Percentiles rank a stretch among this genome's conserved stretches.
phyloP scores from a whole-genome alignment of 2,797 vertebrate species.

The Pempheris klunzingeri region DNA sequence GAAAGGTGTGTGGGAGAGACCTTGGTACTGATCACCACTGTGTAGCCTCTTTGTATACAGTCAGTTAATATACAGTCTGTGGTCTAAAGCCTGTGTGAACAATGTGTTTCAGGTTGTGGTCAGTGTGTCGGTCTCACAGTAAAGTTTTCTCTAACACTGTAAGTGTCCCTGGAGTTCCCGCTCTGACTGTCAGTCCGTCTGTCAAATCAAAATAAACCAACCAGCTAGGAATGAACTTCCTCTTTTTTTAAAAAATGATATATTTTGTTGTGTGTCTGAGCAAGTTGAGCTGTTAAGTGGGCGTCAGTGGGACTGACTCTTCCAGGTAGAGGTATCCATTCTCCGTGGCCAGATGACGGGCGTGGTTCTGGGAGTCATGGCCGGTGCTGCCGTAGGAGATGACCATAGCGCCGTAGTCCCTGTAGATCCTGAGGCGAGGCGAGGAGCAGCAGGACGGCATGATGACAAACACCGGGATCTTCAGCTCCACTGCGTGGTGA shows the following conservation, averaged over 20 bases:
- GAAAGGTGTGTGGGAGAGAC: no score
- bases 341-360: conserved; percentile 87
- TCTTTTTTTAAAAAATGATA: not conserved
- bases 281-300: not conserved
- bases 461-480: conserved; percentile 90
- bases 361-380: conserved; percentile 87
- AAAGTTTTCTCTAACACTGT: no score
- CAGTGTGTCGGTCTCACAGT: not conserved
- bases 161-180: no score
- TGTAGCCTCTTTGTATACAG: no score
- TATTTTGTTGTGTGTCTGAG: not conserved
- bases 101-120: no score
- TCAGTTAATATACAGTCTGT: no score
- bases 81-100: no score
- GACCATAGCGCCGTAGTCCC: conserved; percentile 92
- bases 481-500: conserved; percentile 89
- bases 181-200: no score
- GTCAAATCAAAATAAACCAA: not conserved
- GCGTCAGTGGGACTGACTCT: conserved; percentile 85
- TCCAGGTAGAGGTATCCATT: conserved; percentile 92
- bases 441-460: conserved; percentile 87
- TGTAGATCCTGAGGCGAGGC: conserved; percentile 85
- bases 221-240: no score
- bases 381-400: conserved; percentile 88
- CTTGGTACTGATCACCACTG: no score